A percentile compares a stretch with the other conserved stretches of the same genome.
Conservation (phyloP, 2,888 invertebrate genomes). For the Stegophylla sp. region DNA sequence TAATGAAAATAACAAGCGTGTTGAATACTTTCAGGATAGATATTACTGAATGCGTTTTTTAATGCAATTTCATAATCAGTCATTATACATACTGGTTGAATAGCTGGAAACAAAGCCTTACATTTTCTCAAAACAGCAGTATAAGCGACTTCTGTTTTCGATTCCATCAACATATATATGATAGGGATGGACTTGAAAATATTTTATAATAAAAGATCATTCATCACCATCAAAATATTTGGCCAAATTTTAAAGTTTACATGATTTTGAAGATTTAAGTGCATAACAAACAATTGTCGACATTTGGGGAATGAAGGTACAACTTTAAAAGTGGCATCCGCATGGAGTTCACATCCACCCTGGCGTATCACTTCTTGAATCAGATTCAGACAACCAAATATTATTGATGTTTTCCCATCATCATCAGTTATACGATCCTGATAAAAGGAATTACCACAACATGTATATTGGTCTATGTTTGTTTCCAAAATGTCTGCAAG, state of each 20-base stretch:
- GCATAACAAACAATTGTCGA: not conserved
- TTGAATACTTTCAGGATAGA: not conserved
- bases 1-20: not conserved
- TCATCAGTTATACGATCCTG: not conserved
- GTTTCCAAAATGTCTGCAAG: not conserved
- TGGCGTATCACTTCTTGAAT: not conserved
- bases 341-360: not conserved
- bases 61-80: not conserved
- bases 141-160: not conserved
- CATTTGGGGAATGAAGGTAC: not conserved
- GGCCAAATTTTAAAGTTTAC: not conserved
- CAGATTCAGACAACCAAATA: not conserved
- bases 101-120: not conserved
- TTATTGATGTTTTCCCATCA: not conserved
- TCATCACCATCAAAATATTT: not conserved
- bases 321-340: conserved; percentile 1
- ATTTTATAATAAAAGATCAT: not conserved
- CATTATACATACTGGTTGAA: not conserved
- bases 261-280: conserved; percentile 3
- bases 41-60: not conserved
- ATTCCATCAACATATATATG: not conserved
- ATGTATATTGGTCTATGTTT: not conserved
- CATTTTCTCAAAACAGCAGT: not conserved
- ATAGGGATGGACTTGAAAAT: conserved; percentile 8
- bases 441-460: not conserved